Percentiles rank a stretch among this genome's conserved stretches.
Conservation (phyloP, 2,888 invertebrate genomes). For the Volucella zonaria region DNA sequence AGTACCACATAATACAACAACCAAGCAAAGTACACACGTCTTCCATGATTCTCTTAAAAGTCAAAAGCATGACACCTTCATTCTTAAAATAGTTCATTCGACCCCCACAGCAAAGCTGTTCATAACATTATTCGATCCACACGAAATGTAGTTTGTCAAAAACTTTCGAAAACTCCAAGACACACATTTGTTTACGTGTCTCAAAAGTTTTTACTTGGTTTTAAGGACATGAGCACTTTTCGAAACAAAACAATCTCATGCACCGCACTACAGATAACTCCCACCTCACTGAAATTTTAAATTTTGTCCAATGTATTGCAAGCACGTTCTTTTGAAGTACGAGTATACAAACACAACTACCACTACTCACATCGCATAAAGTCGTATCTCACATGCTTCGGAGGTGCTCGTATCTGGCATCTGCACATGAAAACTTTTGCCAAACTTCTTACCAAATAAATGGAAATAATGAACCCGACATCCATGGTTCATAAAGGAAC, state of each 20-base stretch:
- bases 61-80: no score
- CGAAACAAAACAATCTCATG: conserved; percentile 1
- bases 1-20: no score
- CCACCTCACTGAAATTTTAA: conserved; percentile 24
- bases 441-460: conserved; percentile 50
- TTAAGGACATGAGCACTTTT: not conserved
- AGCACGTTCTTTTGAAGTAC: conserved; percentile 43
- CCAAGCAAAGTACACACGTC: no score
- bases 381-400: conserved; percentile 13
- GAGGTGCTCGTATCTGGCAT: conserved; percentile 4
- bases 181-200: conserved; percentile 23
- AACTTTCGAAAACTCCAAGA: conserved; percentile 21
- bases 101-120: no score
- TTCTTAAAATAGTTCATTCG: no score
- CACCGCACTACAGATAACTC: conserved; percentile 19
- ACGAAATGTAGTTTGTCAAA: conserved; percentile 16
- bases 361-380: no score
- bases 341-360: conserved; percentile 16
- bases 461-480: conserved; percentile 51
- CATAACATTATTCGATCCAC: conserved; percentile 14
- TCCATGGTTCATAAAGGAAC: not conserved
- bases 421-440: conserved; percentile 41
- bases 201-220: conserved; percentile 27
- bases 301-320: conserved; percentile 27
- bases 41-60: no score